Evolutionary conservation across 2,888 invertebrate genomes (phyloP).

Genomic region (Ptilodon capucinus): DNA sequence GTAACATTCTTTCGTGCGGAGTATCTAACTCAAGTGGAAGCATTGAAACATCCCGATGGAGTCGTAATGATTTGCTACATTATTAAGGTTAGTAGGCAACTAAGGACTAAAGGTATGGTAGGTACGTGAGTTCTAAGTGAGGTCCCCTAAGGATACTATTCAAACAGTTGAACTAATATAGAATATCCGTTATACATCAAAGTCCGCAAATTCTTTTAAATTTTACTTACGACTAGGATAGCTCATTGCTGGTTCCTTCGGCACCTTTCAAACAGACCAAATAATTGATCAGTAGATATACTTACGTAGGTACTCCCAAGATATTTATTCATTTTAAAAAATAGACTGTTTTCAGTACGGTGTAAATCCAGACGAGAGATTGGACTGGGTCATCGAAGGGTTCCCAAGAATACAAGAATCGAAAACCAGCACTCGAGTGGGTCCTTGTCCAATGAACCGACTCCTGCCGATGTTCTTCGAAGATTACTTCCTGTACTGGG

Average conservation of each 20-base stretch:
- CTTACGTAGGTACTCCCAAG: too few relatives aligned
- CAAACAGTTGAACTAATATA: too few relatives aligned
- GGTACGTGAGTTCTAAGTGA: too few relatives aligned
- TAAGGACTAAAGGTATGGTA: too few relatives aligned
- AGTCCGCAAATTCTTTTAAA: too few relatives aligned
- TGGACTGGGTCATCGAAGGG: conserved; percentile 65
- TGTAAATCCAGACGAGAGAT: conserved; percentile 66
- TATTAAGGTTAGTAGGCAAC: conserved; percentile 71
- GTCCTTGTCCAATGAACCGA: conserved; percentile 72
- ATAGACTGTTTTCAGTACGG: conserved; percentile 63
- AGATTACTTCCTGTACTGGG: conserved; percentile 87
- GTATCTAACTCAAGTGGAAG: conserved; percentile 84
- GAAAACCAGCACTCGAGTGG: conserved; percentile 72
- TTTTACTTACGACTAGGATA: too few relatives aligned
- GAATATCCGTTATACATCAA: too few relatives aligned
- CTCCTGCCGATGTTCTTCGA: conserved; percentile 80
- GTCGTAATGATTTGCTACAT: conserved; percentile 83
- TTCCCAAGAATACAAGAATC: conserved; percentile 77
- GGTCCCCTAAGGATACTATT: too few relatives aligned
- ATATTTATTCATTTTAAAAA: not conserved
- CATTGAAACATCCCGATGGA: conserved; percentile 82
- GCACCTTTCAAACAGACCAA: too few relatives aligned
- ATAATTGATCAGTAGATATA: too few relatives aligned
- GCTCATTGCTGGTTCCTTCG: too few relatives aligned
- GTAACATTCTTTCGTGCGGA: conserved; percentile 81